Percentiles rank a stretch among this genome's conserved stretches.
phyloP scores from a whole-genome alignment of 2,797 vertebrate genomes.

The Triplophysa yarkandensis region DNA sequence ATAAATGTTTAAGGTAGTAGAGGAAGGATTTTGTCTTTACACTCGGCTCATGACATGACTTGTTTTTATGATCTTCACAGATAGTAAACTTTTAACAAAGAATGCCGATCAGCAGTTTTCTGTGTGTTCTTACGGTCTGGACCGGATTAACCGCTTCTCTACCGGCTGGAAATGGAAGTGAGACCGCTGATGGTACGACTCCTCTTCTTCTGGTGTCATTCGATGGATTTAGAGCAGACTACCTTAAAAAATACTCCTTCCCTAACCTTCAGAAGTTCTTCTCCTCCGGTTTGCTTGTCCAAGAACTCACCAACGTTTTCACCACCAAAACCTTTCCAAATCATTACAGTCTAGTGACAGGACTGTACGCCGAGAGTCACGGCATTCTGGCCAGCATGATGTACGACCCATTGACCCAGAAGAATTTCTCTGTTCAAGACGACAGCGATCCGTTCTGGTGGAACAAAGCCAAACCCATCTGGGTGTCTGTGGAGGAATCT shows the following conservation, averaged over 20 bases:
- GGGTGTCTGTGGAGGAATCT: slow-evolving; percentile 83
- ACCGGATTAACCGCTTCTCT: slow-evolving; percentile 51
- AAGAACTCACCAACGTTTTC: slow-evolving; percentile 86
- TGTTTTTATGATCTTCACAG: slow-evolving; percentile 11
- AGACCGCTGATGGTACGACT: slow-evolving; percentile 51
- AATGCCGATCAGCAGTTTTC: slow-evolving; percentile 46
- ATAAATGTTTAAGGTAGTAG: too few species aligned
- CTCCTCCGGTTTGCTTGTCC: slow-evolving; percentile 85
- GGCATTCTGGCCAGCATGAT: slow-evolving; percentile 89
- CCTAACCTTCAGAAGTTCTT: slow-evolving; percentile 85
- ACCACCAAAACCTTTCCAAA: slow-evolving; percentile 97
- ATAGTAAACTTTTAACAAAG: not conserved
- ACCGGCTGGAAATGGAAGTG: slow-evolving; percentile 45
- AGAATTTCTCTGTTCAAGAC: slow-evolving; percentile 71
- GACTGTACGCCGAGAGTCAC: slow-evolving; percentile 92
- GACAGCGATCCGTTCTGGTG: slow-evolving; percentile 88
- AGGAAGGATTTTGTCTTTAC: not conserved
- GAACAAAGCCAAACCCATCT: slow-evolving; percentile 86
- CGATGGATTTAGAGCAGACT: slow-evolving; percentile 94
- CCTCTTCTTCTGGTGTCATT: slow-evolving; percentile 90
- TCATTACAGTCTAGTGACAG: slow-evolving; percentile 95
- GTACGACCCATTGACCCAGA: slow-evolving; percentile 80
- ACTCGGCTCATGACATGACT: not conserved
- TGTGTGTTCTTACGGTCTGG: slow-evolving; percentile 35
- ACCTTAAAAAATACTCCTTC: slow-evolving; percentile 84